These are phyloP conservation scores for Ficedula albicollis DNA, from an alignment of 2,797 vertebrate species.

Conservation along the genomic window DNA sequence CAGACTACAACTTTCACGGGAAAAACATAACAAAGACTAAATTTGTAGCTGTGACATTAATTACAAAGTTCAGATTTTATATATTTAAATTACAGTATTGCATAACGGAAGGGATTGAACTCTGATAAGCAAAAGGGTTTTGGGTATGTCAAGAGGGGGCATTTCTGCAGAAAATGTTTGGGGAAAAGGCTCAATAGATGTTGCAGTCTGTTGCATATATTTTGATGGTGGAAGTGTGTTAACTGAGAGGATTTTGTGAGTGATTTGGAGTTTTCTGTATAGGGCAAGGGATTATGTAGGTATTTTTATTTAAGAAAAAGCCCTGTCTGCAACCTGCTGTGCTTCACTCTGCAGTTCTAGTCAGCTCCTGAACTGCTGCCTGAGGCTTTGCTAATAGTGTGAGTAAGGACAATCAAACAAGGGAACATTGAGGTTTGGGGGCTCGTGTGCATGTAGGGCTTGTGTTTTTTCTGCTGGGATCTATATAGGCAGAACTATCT, in stretches of 20 bases:
- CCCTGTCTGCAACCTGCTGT: neutral
- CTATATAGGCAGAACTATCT: neutral
- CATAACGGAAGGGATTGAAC: neutral
- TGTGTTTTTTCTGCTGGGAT: neutral
- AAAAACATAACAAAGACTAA: neutral
- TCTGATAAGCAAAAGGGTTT: neutral
- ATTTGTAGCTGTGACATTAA: neutral
- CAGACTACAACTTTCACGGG: neutral
- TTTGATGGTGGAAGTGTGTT: neutral
- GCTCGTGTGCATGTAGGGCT: neutral
- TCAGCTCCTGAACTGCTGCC: neutral
- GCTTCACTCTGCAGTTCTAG: neutral
- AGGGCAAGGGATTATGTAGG: neutral
- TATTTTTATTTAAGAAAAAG: neutral
- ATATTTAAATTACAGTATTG: neutral
- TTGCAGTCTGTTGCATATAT: neutral
- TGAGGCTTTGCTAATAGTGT: neutral
- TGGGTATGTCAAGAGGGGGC: neutral
- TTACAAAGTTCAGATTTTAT: neutral
- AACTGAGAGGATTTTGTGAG: accelerated
- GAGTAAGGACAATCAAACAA: neutral
- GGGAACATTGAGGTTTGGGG: neutral
- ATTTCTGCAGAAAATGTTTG: neutral
- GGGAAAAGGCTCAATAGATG: neutral
- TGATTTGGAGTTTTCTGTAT: neutral